A percentile compares a stretch with the other conserved stretches of the same genome.
phyloP scores from a whole-genome alignment of 2,797 vertebrate genomes.

The Amphiprion clarkii region DNA sequence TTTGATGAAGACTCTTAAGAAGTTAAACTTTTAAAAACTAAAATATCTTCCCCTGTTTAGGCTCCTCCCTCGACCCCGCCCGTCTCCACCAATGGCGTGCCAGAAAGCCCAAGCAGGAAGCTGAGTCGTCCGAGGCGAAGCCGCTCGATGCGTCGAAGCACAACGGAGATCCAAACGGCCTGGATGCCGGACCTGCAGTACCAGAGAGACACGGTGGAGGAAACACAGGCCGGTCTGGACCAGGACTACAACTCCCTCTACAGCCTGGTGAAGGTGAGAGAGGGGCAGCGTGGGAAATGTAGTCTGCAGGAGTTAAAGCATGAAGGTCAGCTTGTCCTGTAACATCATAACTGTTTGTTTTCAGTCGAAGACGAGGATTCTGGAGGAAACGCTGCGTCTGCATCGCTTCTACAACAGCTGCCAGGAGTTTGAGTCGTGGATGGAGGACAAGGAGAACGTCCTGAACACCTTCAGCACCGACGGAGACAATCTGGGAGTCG shows the following conservation, averaged over 20 bases:
- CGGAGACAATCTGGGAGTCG: slow-evolving; percentile 81
- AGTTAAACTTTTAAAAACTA: too few species aligned
- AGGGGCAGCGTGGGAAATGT: slow-evolving; percentile 9
- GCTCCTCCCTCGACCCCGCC: slow-evolving; percentile 34
- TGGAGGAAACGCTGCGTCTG: slow-evolving; percentile 88
- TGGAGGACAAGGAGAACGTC: slow-evolving; percentile 89
- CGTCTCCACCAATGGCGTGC: slow-evolving; percentile 27
- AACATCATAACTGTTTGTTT: background rate
- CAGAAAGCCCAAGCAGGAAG: slow-evolving; percentile 63
- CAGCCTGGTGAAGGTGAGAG: slow-evolving; percentile 82
- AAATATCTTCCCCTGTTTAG: slow-evolving; percentile 20
- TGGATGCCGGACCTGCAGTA: slow-evolving; percentile 84
- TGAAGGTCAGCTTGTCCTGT: background rate
- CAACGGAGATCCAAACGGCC: slow-evolving; percentile 76
- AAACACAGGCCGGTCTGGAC: slow-evolving; percentile 83
- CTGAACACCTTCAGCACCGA: slow-evolving; percentile 85
- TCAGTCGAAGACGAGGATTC: slow-evolving; percentile 83
- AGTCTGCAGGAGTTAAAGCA: background rate
- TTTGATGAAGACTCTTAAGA: too few species aligned
- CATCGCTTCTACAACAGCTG: slow-evolving; percentile 89
- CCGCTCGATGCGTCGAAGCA: slow-evolving; percentile 71
- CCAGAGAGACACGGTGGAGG: slow-evolving; percentile 86
- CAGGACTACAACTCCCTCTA: slow-evolving; percentile 81
- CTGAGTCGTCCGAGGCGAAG: slow-evolving; percentile 66
- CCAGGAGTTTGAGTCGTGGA: slow-evolving; percentile 91